Base-by-base conservation (phyloP, 1,140 invertebrate genomes). In the Drosophila parabipectinata region DNA sequence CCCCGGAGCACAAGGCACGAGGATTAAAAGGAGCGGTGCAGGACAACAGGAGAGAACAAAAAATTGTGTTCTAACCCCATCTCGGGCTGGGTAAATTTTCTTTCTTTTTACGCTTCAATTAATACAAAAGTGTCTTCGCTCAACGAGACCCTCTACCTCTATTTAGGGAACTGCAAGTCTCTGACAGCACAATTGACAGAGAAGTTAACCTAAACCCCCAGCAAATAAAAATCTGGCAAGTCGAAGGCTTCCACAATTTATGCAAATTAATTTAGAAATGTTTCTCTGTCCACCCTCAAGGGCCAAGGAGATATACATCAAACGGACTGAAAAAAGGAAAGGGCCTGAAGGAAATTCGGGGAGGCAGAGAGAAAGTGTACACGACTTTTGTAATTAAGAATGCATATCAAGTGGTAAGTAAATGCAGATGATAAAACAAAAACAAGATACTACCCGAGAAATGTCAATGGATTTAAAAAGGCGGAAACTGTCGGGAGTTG, bases 21-120 rank as follows among this genome's bases (percentile, higher is more conserved):
- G 84, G 84, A 89, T 83, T 79, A 69, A 88, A 30, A 39, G 30
- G 50, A 69, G 48, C 48, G 72, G 37, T 26, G 28, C 52, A 59
- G 53, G 45, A 50, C 44, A 50, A 34, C 50, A 55, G 37, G 26
- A 39, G 39, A 63, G 59, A 37, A 41, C 15, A 56, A 47, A 14
- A 34, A 39, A 41, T 66, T 44, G 50, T 44, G 63, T 53, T 51
- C 39, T 63, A 63, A 67, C 37, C 51, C 55, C 55, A 61, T 59
- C 60, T 60, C 50, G 48, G 57, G 69, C 48, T 51, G 60, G 53
- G 50, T 69, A 67, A 83, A 79, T 68, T 85, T 77, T 85, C 83
- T 79, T 87, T 88, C 83, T 79, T 79, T 87, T 82, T 83, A 89
- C 84, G 83, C 83, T 88, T 88, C 79, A 88, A 88, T 88, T 88